phyloP scores from a whole-genome alignment of 2,113 vertebrate genomes.

The Bolborhynchus lineola region DNA sequence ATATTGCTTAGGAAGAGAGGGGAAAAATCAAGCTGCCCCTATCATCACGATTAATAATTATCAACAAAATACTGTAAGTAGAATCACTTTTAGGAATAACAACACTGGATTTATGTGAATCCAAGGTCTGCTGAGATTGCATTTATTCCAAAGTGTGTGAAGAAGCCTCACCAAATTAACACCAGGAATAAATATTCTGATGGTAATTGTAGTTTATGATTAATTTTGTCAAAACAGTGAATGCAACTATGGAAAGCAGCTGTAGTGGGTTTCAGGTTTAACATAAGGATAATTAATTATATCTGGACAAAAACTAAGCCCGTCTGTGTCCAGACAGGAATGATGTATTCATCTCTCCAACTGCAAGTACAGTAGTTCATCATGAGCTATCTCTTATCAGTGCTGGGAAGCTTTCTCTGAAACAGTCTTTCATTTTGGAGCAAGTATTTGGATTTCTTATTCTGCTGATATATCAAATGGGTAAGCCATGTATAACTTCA shows the following conservation, averaged over 20 bases:
- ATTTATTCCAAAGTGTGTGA: background rate
- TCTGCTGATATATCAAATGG: background rate
- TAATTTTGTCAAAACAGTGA: background rate
- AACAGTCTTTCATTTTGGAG: background rate
- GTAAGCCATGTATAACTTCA: background rate
- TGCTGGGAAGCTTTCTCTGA: background rate
- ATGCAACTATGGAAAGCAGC: background rate
- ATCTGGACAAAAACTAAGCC: background rate
- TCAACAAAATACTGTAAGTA: background rate
- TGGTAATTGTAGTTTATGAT: background rate
- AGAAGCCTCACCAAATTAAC: background rate
- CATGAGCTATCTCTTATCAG: background rate
- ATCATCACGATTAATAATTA: background rate
- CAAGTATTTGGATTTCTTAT: background rate
- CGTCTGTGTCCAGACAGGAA: background rate
- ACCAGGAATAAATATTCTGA: background rate
- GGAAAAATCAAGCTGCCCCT: background rate
- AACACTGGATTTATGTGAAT: background rate
- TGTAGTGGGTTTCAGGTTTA: background rate
- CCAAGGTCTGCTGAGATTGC: background rate
- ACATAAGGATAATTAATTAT: background rate
- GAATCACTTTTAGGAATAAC: background rate
- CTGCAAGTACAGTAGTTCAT: background rate
- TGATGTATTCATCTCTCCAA: background rate
- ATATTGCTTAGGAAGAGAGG: background rate